Base-by-base conservation (phyloP, 2,113 vertebrate species). In the Catharus bicknelli region DNA sequence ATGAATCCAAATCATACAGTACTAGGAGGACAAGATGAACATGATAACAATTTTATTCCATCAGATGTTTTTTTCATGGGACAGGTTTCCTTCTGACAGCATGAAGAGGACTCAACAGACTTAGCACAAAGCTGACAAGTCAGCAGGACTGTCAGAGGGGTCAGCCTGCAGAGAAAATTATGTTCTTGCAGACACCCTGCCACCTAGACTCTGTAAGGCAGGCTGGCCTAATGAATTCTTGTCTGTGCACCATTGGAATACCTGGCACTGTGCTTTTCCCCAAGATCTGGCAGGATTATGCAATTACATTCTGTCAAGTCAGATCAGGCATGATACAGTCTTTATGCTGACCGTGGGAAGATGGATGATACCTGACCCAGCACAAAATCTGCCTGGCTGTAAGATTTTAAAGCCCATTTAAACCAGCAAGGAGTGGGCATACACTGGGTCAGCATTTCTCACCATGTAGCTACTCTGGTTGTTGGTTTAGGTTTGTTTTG, bases 321-420 rank as follows among this genome's bases (percentile, higher is more conserved):
- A 93, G 74, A 84, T 48, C 36, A 94, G 47, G 54, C 38, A 76
- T 12, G 75, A 91, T 68, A 78, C 30, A 38, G 54, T 72, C 82
- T 93, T 89, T 64, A 69, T 51, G 91, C 79, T 87, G 87, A 95
- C 85, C 80, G n/a, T 38, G 82, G 42, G 34, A 86, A 83, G 91
- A 90, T 10, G 30, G 47, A 61, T 69, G 63, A 90, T 83, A 88
- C 32, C 70, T 62, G 50, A 91, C 45, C 70, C 88, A 88, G 87
- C 87, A 77, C 29, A 76, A 91, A 85, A 95, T 90, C 75, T 90
- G 75, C 75, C 70, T 29, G 50, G 40, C 50, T 94, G 2, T 73
- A 77, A 62, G 3, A 40, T 68, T 73, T 75, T 87, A 8, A 87
- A 90, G 59, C 45, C 6, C 91, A 51, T 75, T 82, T 75, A 72